These are phyloP conservation scores for Leucosticte australis DNA, from an alignment of 2,113 vertebrate species.

Conservation along the genomic window DNA sequence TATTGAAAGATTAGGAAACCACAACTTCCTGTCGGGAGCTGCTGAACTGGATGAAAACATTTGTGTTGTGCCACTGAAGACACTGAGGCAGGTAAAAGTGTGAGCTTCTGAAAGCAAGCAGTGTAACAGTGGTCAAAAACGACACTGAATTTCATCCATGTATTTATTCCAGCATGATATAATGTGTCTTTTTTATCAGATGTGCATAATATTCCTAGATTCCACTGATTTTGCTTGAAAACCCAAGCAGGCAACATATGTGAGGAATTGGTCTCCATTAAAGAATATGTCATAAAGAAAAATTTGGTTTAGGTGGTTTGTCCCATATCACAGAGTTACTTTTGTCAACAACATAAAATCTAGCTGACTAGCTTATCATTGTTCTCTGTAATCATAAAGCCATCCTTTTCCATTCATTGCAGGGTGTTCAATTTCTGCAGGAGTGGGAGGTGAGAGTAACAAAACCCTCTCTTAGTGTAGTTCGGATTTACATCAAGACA, in stretches of 20 bases:
- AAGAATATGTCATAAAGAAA: not conserved
- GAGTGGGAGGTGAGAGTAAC: not conserved
- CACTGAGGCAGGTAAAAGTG: not conserved
- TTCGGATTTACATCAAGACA: not conserved
- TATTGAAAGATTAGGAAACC: not conserved
- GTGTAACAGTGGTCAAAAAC: not conserved
- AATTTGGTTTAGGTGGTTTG: not conserved
- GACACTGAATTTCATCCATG: not conserved
- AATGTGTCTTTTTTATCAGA: not conserved
- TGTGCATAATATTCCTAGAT: not conserved
- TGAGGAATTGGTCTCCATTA: not conserved
- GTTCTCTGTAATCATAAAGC: not conserved
- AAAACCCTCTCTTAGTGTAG: not conserved
- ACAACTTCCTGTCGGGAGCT: not conserved
- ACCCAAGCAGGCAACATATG: accelerated
- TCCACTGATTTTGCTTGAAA: not conserved
- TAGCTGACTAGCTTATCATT: not conserved
- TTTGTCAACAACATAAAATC: not conserved
- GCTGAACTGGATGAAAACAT: not conserved
- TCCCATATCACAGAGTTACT: not conserved
- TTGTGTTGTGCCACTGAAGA: not conserved
- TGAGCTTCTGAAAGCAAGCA: not conserved
- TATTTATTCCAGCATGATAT: not conserved
- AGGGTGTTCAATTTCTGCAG: not conserved
- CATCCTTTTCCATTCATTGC: not conserved